Conservation (phyloP, 2,888 invertebrate species). For the Operophtera brumata region DNA sequence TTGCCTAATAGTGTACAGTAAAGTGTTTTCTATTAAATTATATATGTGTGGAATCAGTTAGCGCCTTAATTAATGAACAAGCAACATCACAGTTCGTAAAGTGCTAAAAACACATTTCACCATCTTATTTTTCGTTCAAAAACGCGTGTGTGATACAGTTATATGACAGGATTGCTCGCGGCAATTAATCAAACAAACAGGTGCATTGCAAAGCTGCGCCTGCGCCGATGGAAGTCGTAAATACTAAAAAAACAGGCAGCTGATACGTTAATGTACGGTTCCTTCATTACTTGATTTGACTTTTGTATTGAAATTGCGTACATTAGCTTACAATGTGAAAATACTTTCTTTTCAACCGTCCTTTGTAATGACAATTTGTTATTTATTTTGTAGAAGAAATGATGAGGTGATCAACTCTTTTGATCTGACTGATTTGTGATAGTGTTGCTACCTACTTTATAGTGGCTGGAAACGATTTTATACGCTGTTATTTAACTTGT, state of each 20-base stretch:
- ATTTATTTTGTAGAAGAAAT: conserved; percentile 6
- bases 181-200: conserved; percentile 74
- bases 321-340: conserved; percentile 25
- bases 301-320: conserved; percentile 48
- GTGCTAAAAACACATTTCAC: conserved; percentile 1
- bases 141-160: conserved; percentile 52
- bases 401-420: conserved; percentile 3
- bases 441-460: conserved; percentile 3
- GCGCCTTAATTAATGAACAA: background rate
- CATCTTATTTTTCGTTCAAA: conserved; percentile 7
- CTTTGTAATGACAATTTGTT: conserved; percentile 18
- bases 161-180: conserved; percentile 61
- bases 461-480: background rate
- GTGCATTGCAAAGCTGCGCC: conserved; percentile 67
- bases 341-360: conserved; percentile 30
- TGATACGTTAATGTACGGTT: conserved; percentile 39
- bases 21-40: no score
- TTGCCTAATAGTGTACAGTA: no score
- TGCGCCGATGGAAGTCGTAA: conserved; percentile 43
- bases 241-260: conserved; percentile 58
- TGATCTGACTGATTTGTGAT: conserved; percentile 17
- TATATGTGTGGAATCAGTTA: no score
- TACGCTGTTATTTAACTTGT: no score
- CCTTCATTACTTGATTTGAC: conserved; percentile 54
- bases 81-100: background rate